Conservation (phyloP, 2,113 vertebrate species). For the Gopherus evgoodei region DNA sequence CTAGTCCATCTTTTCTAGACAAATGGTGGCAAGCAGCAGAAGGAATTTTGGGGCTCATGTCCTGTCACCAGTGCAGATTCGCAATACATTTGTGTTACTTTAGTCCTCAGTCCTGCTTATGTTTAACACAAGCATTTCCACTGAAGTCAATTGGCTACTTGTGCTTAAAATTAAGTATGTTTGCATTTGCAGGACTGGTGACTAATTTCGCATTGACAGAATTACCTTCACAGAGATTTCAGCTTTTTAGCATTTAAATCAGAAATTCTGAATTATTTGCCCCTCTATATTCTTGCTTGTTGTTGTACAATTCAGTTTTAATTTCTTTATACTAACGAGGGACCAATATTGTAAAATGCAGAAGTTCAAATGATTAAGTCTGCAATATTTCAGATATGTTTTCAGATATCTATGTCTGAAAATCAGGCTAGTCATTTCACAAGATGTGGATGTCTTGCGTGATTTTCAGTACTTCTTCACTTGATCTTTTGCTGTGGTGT, state of each 20-base stretch:
- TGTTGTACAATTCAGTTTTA: not conserved
- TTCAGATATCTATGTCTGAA: not conserved
- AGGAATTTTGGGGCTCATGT: not conserved
- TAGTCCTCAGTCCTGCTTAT: not conserved
- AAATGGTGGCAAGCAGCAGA: not conserved
- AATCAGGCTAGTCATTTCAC: not conserved
- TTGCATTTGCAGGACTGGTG: not conserved
- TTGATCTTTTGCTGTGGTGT: not conserved
- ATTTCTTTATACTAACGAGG: not conserved
- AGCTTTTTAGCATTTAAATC: not conserved
- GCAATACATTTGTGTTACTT: not conserved
- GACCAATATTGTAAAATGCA: not conserved
- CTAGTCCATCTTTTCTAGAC: not conserved
- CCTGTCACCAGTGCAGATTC: not conserved
- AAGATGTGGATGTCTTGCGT: not conserved
- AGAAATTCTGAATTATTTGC: not conserved
- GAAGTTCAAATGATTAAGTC: not conserved
- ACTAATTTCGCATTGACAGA: not conserved
- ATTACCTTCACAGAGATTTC: not conserved
- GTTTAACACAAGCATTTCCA: no score
- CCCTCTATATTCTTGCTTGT: not conserved
- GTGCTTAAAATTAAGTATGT: no score
- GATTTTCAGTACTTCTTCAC: constrained; percentile 25
- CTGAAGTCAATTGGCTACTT: no score
- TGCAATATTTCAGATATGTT: not conserved